Evolutionary conservation across 2,113 vertebrate genomes (phyloP).

Genomic region (Muscicapa adusta): DNA sequence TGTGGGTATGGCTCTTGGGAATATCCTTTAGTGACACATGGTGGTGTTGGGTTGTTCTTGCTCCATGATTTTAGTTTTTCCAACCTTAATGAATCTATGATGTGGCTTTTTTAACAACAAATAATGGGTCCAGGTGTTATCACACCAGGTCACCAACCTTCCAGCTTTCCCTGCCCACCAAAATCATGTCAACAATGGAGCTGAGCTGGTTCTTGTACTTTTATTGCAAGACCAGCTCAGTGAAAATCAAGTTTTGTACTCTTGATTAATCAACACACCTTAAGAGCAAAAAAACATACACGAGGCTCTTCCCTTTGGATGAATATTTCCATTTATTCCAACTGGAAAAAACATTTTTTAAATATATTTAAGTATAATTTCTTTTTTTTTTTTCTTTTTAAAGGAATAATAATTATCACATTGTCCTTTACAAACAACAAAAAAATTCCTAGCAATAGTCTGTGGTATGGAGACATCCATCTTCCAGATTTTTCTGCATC

Average conservation of each 20-base stretch:
- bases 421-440: conserved; percentile 66
- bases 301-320: conserved; percentile 49
- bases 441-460: conserved; percentile 59
- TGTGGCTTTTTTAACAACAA: not conserved
- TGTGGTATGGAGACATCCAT: conserved; percentile 59
- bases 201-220: not conserved
- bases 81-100: not conserved
- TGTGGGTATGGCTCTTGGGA: not conserved
- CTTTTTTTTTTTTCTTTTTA: not conserved
- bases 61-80: not conserved
- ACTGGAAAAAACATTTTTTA: conserved; percentile 58
- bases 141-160: not conserved
- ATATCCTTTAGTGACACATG: not conserved
- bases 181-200: not conserved
- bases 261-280: not conserved
- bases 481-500: conserved; percentile 48
- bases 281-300: conserved; percentile 6
- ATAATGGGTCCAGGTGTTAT: not conserved
- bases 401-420: conserved; percentile 68
- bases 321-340: conserved; percentile 60
- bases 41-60: not conserved
- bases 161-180: not conserved
- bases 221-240: not conserved
- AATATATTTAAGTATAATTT: conserved; percentile 53
- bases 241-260: not conserved